phyloP scores from a whole-genome alignment of 2,797 vertebrate species.

The Parotocinclus haroldoi region DNA sequence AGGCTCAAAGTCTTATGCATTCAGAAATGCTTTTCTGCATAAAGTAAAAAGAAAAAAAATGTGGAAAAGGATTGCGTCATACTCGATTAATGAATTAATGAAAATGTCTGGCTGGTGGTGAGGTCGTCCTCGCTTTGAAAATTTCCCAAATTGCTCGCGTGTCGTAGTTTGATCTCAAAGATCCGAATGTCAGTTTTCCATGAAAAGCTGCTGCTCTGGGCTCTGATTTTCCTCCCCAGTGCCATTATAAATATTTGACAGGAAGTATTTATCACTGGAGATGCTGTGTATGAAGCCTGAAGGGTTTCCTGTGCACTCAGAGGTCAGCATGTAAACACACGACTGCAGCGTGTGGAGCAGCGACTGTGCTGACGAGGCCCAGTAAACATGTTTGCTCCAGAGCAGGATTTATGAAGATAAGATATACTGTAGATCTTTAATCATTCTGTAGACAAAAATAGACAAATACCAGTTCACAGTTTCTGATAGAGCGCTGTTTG shows the following conservation, averaged over 20 bases:
- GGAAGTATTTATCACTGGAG: conserved; percentile 75
- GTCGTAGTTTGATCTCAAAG: too few relatives aligned
- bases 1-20: too few relatives aligned
- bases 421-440: conserved; percentile 26
- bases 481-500: too few relatives aligned
- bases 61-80: conserved; percentile 9
- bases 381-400: conserved; percentile 31
- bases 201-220: neutral
- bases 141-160: too few relatives aligned
- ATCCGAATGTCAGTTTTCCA: too few relatives aligned
- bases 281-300: conserved; percentile 73
- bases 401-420: conserved; percentile 32
- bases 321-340: conserved; percentile 73
- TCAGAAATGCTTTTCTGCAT: too few relatives aligned
- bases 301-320: conserved; percentile 73
- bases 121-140: too few relatives aligned
- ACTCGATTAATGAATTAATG: neutral
- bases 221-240: conserved; percentile 69
- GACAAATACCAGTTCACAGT: too few relatives aligned
- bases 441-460: conserved; percentile 5
- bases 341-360: conserved; percentile 52
- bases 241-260: conserved; percentile 77
- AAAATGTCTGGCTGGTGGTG: neutral
- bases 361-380: conserved; percentile 49
- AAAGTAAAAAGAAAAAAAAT: neutral